These are phyloP conservation scores for Sprattus sprattus DNA, from an alignment of 2,113 vertebrate species.

Conservation along the genomic window DNA sequence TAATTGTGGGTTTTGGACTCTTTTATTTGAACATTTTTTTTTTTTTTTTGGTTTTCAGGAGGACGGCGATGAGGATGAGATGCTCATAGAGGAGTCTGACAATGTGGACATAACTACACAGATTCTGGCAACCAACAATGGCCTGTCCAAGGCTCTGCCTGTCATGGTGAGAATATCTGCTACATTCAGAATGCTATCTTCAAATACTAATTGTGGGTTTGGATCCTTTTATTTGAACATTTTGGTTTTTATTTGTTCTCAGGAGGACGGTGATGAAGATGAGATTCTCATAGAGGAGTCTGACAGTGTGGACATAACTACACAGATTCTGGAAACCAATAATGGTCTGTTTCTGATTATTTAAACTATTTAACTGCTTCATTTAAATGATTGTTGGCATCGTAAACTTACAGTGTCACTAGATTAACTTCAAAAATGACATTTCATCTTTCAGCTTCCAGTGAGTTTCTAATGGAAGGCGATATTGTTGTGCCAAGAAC, in stretches of 20 bases:
- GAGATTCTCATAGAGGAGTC: not conserved
- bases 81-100: not conserved
- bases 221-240: not conserved
- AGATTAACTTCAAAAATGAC: not conserved
- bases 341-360: constrained; percentile 19
- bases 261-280: not conserved
- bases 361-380: not conserved
- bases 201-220: not conserved
- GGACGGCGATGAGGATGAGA: not conserved
- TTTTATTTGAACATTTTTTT: not conserved
- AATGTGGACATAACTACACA: too few species aligned
- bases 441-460: constrained; percentile 1
- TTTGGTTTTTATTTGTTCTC: not conserved
- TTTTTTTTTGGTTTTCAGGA: not conserved
- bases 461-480: constrained; percentile 23
- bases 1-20: too few species aligned
- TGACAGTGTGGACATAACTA: not conserved
- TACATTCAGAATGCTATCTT: not conserved
- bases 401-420: not conserved
- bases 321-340: not conserved
- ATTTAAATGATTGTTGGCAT: not conserved
- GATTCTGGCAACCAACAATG: too few species aligned
- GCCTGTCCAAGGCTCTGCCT: constrained; percentile 25
- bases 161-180: constrained; percentile 13
- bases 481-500: constrained; percentile 33